A percentile compares a stretch with the other conserved stretches of the same genome.
phyloP scores from a whole-genome alignment of 2,888 invertebrate species.

The Apantesis nais region DNA sequence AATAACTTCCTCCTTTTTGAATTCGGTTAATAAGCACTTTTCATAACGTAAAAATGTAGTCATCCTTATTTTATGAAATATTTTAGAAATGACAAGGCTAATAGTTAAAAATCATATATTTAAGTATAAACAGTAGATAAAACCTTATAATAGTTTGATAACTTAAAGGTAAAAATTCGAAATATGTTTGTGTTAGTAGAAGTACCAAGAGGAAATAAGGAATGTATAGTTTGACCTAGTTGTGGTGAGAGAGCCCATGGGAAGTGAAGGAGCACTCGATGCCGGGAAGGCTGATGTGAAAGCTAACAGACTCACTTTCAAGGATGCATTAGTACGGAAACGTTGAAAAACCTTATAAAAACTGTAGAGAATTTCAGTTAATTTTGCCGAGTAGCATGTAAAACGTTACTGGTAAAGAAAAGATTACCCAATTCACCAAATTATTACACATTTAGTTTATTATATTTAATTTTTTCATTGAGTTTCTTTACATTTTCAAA shows the following conservation, averaged over 20 bases:
- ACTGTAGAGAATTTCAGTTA: slow-evolving; percentile 11
- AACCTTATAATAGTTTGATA: neutral
- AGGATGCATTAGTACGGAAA: slow-evolving; percentile 44
- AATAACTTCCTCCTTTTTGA: no score
- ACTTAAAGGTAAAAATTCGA: neutral
- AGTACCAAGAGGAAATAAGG: slow-evolving; percentile 39
- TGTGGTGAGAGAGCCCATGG: slow-evolving; percentile 40
- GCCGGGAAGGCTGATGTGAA: slow-evolving; percentile 32
- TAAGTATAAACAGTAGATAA: neutral
- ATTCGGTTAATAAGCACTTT: no score
- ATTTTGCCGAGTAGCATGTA: neutral
- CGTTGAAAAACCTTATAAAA: slow-evolving; percentile 18
- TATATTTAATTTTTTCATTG: neutral
- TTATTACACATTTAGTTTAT: neutral
- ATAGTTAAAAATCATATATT: no score
- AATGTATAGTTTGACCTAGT: slow-evolving; percentile 46
- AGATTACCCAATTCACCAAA: neutral
- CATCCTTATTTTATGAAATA: no score
- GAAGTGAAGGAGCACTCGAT: slow-evolving; percentile 39
- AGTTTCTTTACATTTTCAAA: neutral
- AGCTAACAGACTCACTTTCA: slow-evolving; percentile 42
- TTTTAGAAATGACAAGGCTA: no score
- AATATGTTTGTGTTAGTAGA: slow-evolving; percentile 20
- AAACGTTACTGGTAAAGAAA: neutral
- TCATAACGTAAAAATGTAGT: no score